Conservation (phyloP, 2,797 vertebrate species). For the Hyperoplus lanceolatus region DNA sequence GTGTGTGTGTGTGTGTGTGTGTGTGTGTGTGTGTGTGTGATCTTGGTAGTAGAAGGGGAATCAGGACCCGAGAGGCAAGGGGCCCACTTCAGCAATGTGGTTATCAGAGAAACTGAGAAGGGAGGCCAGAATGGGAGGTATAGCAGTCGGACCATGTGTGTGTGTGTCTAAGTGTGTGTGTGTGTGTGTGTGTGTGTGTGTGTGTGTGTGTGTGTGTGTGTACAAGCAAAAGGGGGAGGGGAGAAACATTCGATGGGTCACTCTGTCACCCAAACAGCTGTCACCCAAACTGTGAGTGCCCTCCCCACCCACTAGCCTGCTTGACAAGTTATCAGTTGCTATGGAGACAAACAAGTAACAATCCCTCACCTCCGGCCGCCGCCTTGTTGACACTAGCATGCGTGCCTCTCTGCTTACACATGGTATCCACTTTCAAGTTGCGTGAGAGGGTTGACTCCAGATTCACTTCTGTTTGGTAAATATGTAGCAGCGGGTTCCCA, state of each 20-base stretch:
- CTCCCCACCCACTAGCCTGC: slow-evolving; percentile 36
- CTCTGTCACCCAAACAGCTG: slow-evolving; percentile 74
- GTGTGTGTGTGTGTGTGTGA: slow-evolving; percentile 12
- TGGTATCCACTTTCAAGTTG: not conserved
- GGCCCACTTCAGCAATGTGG: slow-evolving; percentile 81
- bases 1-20: slow-evolving; percentile 18
- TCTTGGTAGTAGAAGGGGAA: slow-evolving; percentile 45
- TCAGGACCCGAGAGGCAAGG: slow-evolving; percentile 50
- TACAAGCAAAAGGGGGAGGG: slow-evolving; percentile 22
- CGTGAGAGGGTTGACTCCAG: not conserved
- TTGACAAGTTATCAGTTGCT: slow-evolving; percentile 66
- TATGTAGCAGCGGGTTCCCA: not conserved
- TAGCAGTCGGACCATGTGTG: slow-evolving; percentile 39
- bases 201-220: slow-evolving; percentile 37
- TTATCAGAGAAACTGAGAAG: slow-evolving; percentile 79
- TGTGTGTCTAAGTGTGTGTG: slow-evolving; percentile 42
- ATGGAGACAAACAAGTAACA: slow-evolving; percentile 59
- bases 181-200: slow-evolving; percentile 30
- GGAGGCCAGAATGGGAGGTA: slow-evolving; percentile 64
- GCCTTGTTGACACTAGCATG: slow-evolving; percentile 27
- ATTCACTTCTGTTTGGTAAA: not conserved
- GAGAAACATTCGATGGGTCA: slow-evolving; percentile 53
- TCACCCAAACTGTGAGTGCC: slow-evolving; percentile 65
- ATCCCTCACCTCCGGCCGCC: not conserved
- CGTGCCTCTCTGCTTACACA: not conserved